These are phyloP conservation scores for Gymnothorax javanicus DNA, from an alignment of 2,797 vertebrate genomes.

Conservation along the genomic window DNA sequence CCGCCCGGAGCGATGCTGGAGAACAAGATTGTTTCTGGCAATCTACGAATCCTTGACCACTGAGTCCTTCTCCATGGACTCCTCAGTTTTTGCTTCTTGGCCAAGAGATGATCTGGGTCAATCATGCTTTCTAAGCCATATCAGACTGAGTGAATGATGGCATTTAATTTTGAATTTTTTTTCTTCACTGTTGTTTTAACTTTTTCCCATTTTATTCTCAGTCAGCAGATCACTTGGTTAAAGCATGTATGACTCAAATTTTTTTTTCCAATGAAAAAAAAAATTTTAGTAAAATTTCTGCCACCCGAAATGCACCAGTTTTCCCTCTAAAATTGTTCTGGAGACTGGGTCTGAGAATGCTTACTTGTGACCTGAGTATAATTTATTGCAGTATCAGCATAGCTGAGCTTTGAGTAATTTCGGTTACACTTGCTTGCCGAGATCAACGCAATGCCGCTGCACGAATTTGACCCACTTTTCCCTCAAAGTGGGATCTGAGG, in stretches of 20 bases:
- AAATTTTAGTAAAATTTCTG: too few species aligned
- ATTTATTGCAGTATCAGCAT: too few species aligned
- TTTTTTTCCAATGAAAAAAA: too few species aligned
- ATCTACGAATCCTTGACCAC: slow-evolving; percentile 96
- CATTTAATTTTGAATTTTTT: not conserved
- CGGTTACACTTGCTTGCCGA: too few species aligned
- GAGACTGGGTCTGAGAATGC: too few species aligned
- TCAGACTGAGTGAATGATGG: not conserved
- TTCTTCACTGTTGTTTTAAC: not conserved
- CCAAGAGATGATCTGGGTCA: slow-evolving; percentile 2
- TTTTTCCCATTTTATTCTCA: not conserved
- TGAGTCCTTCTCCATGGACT: slow-evolving; percentile 62
- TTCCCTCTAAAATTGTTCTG: too few species aligned
- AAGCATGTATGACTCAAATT: not conserved
- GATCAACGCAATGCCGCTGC: too few species aligned
- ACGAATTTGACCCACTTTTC: too few species aligned
- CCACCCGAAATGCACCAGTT: too few species aligned
- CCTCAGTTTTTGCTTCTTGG: slow-evolving; percentile 44
- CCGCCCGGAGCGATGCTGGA: slow-evolving; percentile 91
- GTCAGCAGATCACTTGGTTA: not conserved
- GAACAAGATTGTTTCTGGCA: slow-evolving; percentile 98
- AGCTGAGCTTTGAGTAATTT: too few species aligned
- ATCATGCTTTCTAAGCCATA: slow-evolving; percentile 2
- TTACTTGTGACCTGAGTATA: too few species aligned
- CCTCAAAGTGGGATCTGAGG: too few species aligned